Base-by-base conservation (phyloP, 2,797 vertebrate genomes). In the Eleutherodactylus coqui region DNA sequence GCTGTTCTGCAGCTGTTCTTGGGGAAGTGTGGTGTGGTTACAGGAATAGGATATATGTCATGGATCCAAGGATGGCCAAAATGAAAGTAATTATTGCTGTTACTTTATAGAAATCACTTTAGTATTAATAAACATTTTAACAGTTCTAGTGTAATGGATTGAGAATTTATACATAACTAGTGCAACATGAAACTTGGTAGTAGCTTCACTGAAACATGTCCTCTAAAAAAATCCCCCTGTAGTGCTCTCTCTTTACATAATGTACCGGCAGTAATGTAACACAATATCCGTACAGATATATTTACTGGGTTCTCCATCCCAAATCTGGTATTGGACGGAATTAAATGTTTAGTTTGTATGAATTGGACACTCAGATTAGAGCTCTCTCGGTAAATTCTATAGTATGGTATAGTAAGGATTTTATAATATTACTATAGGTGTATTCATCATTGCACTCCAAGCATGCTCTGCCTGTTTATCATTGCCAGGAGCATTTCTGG, bases 1-100 rank as follows among this genome's bases (percentile, higher is more conserved):
- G 88, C 11, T 90, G 89, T 8, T 87, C 81, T 73, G 70, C 87
- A 17, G 83, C 89, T 21, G 88, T 90, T 9, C 43, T 82, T 10
- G 64, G 75, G 43, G 77, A 84, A 41, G 83, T 89, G 16, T 90
- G 89, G 89, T 89, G 89, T 8, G 89, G 89, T 2, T 90, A 90
- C n/a, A 86, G 89, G 10, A 90, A 89, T 45, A 55, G 88, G 13
- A 51, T 90, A 47, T 89, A 90, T 5, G 69, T 90, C 4, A 24
- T 90, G 51, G 88, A 89, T 27, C 88, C 83, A 11, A 79, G 89
- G 19, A 58, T 81, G 1, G 83, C 88, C 55, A 88, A 87, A 55
- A 34, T 87, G 34, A 85, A 89, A 84, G 89, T 89, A 73, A 88
- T 34, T 51, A 19, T 67, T 67, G 14, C 14, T 5, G 11, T 64